Base-by-base conservation (phyloP, 1,140 invertebrate species). In the Hestina assimilis region DNA sequence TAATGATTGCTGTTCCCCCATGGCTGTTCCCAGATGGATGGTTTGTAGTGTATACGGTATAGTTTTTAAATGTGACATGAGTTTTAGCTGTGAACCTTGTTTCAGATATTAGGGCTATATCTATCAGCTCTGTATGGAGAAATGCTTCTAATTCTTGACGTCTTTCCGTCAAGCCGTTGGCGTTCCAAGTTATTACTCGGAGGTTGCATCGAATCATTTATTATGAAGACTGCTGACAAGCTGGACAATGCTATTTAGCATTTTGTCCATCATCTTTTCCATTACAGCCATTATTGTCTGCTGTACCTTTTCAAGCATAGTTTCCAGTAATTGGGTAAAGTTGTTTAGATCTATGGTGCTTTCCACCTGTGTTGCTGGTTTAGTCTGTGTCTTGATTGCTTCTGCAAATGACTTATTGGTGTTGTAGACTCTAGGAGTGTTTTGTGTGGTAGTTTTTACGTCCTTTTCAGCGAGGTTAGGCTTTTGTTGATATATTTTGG, bases 1-100 rank as follows among this genome's bases (percentile, higher is more conserved):
- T 19, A 8, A 65, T 47, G 17, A 60, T 42, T 19, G 62, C 57
- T n/a, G 51, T 54, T 35, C 62, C 55, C n/a, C 56, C 51, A 4
- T 64, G 62, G 23, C 17, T 23, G 11, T 51, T 55, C 21, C 59
- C 59, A 35, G 52, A 53, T 17, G 46, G 51, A n/a, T 61, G 59
- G 33, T 61, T 41, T 8, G 46, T 50, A 19, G 15, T 56, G 23
- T 56, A 56, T 1, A 56, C 28, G 12, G 29, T 41, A 42, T 52
- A 62, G 15, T 62, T 62, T 1, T 56, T 20, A 40, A 62, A 45
- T 11, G 1, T 35, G 1, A 62, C 8, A 14, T 61, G 47, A 12
- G 53, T n/a, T 47, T 24, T 51, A 0, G 40, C 17, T n/a, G 52
- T 62, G 19, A 62, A 19, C 31, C 53, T 56, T 47, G 59, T 55